Evolutionary conservation across 1,140 invertebrate species (phyloP), one percentile per base, ranked within the genome.

Genomic region (Cherax destructor): DNA sequence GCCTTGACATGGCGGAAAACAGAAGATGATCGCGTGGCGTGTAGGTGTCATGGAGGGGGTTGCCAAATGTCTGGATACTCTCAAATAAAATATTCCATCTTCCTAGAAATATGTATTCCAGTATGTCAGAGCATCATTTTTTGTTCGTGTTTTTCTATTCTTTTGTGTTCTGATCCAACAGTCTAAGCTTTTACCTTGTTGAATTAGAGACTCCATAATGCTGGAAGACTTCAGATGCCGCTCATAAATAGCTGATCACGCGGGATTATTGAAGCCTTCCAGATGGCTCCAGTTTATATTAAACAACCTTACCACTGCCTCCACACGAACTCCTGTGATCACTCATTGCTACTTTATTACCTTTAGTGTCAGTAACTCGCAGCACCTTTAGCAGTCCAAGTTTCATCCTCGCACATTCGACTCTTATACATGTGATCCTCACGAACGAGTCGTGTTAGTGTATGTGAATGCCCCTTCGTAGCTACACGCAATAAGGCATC

Each of bases 271-370:
- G 86, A 88, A 78, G 77, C 77, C 77, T 88, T 88, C 86, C 86
- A 88, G 86, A 88, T 88, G 86, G 86, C 86, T 65, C 77, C 86
- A 69, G 76, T 52, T 79, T 79, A 78, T 80, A 88, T 88, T 79
- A 88, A 88, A 78, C 49, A 85, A 85, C 69, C 69, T 65, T 65
- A 21, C 49, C 83, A 69, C 21, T 24, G 83, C 41, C 83, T n/a
- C 24, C 13, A 72, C 65, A n/a, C 52, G 11, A n/a, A 24, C 52
- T 5, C 72, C 41, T 13, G 24, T 24, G 49, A 56, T 59, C 85
- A 50, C 65, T n/a, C 65, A 65, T 18, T 18, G 61, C 18, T 21
- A 65, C 61, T 16, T 56, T 5, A 65, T 21, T 13, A 65, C 61
- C 13, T 4, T 21, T 0, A 6, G 21, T 5, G 61, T 21, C 61